Evolutionary conservation across 2,888 invertebrate species (phyloP), one percentile per base, ranked within the genome.

Genomic region (Mimumesa dahlbomi): DNA sequence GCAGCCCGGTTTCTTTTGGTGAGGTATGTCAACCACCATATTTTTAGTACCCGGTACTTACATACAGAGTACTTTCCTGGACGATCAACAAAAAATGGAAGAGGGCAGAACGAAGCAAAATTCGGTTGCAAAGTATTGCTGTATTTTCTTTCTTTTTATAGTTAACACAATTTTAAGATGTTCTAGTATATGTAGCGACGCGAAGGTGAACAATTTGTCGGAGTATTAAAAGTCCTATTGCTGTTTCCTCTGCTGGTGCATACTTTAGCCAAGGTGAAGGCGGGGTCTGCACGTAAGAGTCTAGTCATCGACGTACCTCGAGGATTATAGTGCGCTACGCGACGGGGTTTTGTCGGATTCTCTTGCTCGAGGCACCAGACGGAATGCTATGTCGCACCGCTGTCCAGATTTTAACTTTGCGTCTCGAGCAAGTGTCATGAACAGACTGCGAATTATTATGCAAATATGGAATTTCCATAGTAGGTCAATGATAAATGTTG

Each of bases 201-300:
- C 42, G 58, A 49, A 45, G 40, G 42, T 31, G 36, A 16, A 11
- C 21, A 36, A 16, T 40, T 16, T 16, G 6, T 16, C 16, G 38
- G 19, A 6, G 18, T 36, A 2, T n/a, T 50, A 9, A 9, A 9
- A 21, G 40, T 61, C 61, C 50, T 53, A 52, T 34, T 22, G 25
- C 52, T 66, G 34, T 67, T 29, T 42, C 63, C 57, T 64, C 29
- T 13, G 29, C 19, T 34, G 46, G 11, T 25, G 38, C 22, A 29
- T 48, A 46, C 18, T 56, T 45, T 14, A 57, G 25, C 7, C 9
- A 56, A 21, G n/a, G 9, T 34, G 66, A 66, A 53, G 58, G 53
- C 68, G 52, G 65, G 57, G 42, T 65, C 65, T 58, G 65, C 57
- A 31, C 6, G 13, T 9, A 18, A 1, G 14, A 22, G 25, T 34